Percentiles rank a stretch among this genome's conserved stretches.
These are phyloP conservation scores for Copidosoma floridanum DNA, from an alignment of 1,140 invertebrate species.

Conservation along the genomic window DNA sequence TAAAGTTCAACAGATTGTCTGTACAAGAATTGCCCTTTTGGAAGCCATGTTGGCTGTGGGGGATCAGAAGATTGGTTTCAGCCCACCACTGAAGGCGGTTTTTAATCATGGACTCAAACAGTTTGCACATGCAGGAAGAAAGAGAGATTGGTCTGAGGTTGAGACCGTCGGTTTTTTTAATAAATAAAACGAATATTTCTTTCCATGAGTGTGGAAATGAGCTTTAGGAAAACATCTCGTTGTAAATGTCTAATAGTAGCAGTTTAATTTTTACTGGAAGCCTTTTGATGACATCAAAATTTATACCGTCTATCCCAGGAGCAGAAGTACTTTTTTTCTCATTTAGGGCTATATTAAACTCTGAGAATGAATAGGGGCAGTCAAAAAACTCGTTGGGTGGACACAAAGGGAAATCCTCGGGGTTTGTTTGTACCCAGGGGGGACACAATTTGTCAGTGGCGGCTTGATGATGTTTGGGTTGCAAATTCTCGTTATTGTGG, in stretches of 20 bases:
- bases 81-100: neutral
- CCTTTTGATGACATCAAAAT: neutral
- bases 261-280: neutral
- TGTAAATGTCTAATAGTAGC: neutral
- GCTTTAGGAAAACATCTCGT: neutral
- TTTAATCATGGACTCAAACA: neutral
- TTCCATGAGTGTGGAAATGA: neutral
- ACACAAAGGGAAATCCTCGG: neutral
- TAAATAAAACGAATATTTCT: neutral
- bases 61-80: neutral
- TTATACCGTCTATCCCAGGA: neutral
- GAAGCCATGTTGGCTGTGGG: neutral
- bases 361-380: neutral
- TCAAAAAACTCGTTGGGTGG: neutral
- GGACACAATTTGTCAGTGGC: neutral
- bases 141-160: neutral
- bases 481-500: neutral
- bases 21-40: neutral
- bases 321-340: neutral
- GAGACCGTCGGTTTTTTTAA: neutral
- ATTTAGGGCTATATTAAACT: neutral
- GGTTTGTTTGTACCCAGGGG: neutral
- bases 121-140: too few species aligned
- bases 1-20: conserved; percentile 1
- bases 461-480: neutral